These are phyloP conservation scores for Chrysina gloriosa DNA, from an alignment of 2,888 invertebrate species.

Conservation along the genomic window DNA sequence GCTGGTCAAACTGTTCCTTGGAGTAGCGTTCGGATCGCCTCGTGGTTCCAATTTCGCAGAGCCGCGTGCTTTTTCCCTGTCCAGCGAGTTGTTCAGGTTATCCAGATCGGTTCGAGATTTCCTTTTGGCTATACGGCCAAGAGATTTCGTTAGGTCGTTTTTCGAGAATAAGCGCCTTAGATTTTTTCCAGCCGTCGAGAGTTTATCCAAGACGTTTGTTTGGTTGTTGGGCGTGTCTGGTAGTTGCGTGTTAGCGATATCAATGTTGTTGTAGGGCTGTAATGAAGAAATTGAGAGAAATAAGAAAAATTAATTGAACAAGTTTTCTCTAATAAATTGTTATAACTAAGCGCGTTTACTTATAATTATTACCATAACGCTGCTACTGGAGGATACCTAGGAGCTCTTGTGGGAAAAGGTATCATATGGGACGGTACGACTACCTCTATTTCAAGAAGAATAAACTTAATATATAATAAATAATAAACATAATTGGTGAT, in stretches of 20 bases:
- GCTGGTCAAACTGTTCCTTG: constrained; percentile 33
- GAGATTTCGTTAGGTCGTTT: constrained; percentile 71
- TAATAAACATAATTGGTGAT: too few species aligned
- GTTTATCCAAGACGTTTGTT: constrained; percentile 73
- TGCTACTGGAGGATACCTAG: too few species aligned
- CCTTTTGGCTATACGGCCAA: constrained; percentile 65
- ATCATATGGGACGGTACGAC: too few species aligned
- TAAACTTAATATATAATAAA: too few species aligned
- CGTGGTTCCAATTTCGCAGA: constrained; percentile 32
- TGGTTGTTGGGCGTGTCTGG: constrained; percentile 70
- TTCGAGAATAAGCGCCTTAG: constrained; percentile 72
- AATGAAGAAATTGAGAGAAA: constrained; percentile 13
- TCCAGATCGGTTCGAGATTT: constrained; percentile 59
- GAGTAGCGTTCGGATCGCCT: not conserved
- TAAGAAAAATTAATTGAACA: not conserved
- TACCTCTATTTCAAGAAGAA: too few species aligned
- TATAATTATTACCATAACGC: too few species aligned
- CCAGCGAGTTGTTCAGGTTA: constrained; percentile 32
- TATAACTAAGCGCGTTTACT: too few species aligned
- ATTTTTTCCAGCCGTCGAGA: constrained; percentile 71
- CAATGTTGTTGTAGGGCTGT: constrained; percentile 67
- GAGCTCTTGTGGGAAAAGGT: too few species aligned
- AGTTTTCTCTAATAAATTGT: not conserved
- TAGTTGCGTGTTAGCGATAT: constrained; percentile 68
- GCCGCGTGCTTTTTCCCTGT: constrained; percentile 30